Percentiles rank a stretch among this genome's conserved stretches.
phyloP scores from a whole-genome alignment of 1,140 invertebrate genomes.

The Oryctes rhinoceros region DNA sequence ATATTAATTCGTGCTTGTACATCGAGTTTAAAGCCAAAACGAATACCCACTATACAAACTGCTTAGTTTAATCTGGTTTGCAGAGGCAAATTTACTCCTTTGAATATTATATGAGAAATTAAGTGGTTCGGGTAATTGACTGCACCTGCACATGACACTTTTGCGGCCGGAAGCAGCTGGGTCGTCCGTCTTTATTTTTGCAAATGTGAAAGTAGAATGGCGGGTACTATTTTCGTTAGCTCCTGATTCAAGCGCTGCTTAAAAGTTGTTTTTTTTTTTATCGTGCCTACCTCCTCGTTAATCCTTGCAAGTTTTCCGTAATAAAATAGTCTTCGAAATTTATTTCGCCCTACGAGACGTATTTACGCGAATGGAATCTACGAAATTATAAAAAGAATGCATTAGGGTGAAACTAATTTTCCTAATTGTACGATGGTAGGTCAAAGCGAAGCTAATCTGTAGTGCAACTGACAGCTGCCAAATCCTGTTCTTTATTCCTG shows the following conservation, averaged over 20 bases:
- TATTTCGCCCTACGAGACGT: too few species aligned
- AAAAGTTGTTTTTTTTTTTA: too few species aligned
- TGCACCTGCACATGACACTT: conserved; percentile 39
- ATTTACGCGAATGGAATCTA: not conserved
- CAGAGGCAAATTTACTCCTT: conserved; percentile 16
- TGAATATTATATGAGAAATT: conserved; percentile 41
- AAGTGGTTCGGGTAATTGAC: not conserved
- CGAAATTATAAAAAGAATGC: not conserved
- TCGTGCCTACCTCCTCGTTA: too few species aligned
- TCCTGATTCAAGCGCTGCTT: too few species aligned
- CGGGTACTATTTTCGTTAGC: not conserved
- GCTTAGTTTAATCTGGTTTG: not conserved
- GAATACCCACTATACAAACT: not conserved
- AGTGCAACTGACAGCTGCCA: too few species aligned
- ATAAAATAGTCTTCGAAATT: too few species aligned
- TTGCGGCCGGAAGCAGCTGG: not conserved
- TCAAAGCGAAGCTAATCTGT: too few species aligned
- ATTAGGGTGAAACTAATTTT: too few species aligned
- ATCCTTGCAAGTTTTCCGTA: too few species aligned
- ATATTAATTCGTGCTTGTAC: not conserved
- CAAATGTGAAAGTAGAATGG: not conserved
- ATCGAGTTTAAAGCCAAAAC: not conserved
- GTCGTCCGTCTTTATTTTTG: not conserved
- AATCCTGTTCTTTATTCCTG: too few species aligned
- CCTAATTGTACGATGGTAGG: too few species aligned